Evolutionary conservation across 2,113 vertebrate species (phyloP), one percentile per base, ranked within the genome.

Genomic region (Tylochromis polylepis): DNA sequence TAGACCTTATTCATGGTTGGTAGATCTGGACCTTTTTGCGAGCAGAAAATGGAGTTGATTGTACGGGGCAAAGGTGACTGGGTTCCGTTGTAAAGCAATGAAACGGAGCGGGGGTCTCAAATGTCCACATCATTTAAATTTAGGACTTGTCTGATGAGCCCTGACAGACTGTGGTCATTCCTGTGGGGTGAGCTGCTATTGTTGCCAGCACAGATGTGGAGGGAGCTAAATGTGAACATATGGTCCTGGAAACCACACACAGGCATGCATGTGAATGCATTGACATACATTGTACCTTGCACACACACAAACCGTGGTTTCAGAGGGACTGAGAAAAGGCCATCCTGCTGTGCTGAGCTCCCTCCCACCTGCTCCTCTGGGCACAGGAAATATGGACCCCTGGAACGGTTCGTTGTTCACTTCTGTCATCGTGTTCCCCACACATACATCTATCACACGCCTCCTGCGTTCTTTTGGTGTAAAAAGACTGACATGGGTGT

Each of bases 131-230:
- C 88, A 72, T 93, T 95, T 94, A 94, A 92, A 85, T 94, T 91
- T 92, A 85, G 78, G 14, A 85, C 56, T 82, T 86, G 70, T 81
- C 49, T 87, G 92, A 95, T 93, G 91, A 94, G 90, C 85, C 86
- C 67, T 95, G 95, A 96, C 95, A 95, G 92, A 89, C 92, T 87
- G 87, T 58, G 84, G 89, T 90, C 87, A 85, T 57, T 92, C 91
- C 91, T 86, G 81, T 78, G 89, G 92, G 91, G 85, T 18, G 38
- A 85, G 46, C 65, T 12, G 57, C 85, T 89, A 85, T 94, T 87
- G 92, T 88, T 86, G 86, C 85, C 82, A 85, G 82, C 88, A 72
- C 95, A 95, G 94, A 96, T 95, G 95, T 94, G 94, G 65, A 91
- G 86, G 65, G 88, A 92, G 87, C 88, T 94, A 95, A 95, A 87